Percentiles rank a stretch among this genome's conserved stretches.
These are phyloP conservation scores for Apaloderma vittatum DNA, from an alignment of 2,113 vertebrate species.

Conservation along the genomic window DNA sequence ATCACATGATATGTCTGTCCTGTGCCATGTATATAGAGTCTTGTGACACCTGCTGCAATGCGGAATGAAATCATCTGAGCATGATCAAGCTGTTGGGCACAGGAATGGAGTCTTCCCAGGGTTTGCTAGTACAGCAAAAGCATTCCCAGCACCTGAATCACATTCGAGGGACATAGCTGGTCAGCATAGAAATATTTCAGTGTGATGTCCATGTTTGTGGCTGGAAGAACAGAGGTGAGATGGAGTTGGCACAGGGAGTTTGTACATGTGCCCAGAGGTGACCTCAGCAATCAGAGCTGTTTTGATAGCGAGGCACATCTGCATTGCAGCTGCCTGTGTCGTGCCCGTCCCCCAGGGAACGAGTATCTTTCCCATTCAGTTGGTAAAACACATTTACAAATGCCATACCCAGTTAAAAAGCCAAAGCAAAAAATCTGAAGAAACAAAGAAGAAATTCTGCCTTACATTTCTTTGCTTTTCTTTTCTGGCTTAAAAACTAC, in stretches of 20 bases:
- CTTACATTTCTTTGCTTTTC: not conserved
- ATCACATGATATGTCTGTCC: not conserved
- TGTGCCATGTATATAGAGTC: accelerated
- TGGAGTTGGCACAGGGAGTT: not conserved
- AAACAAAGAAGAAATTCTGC: not conserved
- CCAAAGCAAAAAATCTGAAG: not conserved
- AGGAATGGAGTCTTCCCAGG: not conserved
- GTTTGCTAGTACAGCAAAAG: not conserved
- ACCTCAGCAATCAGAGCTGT: not conserved
- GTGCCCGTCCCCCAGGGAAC: not conserved
- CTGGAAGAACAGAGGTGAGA: not conserved
- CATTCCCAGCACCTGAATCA: not conserved
- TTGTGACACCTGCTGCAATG: not conserved
- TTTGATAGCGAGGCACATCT: not conserved
- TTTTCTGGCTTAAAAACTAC: not conserved
- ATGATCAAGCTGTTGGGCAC: not conserved
- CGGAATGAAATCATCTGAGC: not conserved
- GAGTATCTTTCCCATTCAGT: not conserved
- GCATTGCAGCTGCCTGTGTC: not conserved
- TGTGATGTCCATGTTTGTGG: accelerated
- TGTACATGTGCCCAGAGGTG: not conserved
- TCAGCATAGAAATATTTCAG: not conserved
- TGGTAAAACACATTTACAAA: not conserved
- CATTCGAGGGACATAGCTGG: not conserved
- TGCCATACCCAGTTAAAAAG: not conserved